Evolutionary conservation across 1,140 invertebrate species (phyloP).

Genomic region (Dendrolimus kikuchii): DNA sequence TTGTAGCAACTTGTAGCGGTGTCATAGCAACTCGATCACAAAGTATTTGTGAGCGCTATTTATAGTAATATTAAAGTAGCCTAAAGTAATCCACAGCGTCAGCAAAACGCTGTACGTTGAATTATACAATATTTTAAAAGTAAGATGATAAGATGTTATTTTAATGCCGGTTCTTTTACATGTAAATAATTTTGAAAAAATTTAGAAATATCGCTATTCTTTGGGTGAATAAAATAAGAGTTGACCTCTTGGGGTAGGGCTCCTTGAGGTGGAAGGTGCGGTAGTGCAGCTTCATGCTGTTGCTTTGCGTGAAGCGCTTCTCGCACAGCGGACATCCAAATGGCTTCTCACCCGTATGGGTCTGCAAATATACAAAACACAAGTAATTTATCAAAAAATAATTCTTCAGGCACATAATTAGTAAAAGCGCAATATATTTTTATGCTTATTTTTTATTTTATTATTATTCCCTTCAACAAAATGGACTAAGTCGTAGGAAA

Average conservation of each 20-base stretch:
- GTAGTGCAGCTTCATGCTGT: constrained; percentile 93
- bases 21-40: too few species aligned
- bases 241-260: constrained; percentile 54
- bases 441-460: too few species aligned
- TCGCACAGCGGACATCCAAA: constrained; percentile 94
- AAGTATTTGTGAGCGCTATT: too few species aligned
- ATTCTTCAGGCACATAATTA: not conserved
- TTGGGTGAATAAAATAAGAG: not conserved
- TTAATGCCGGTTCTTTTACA: constrained; percentile 29
- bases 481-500: too few species aligned
- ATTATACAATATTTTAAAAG: too few species aligned
- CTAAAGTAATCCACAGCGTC: too few species aligned
- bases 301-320: constrained; percentile 94
- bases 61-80: too few species aligned
- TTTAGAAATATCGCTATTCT: not conserved
- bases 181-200: constrained; percentile 35
- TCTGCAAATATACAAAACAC: constrained; percentile 59
- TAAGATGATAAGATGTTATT: too few species aligned
- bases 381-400: not conserved
- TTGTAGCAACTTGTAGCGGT: too few species aligned
- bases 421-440: not conserved
- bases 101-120: too few species aligned
- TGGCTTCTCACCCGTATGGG: constrained; percentile 93
- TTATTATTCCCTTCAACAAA: too few species aligned
- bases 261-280: constrained; percentile 53